Evolutionary conservation across 2,113 vertebrate genomes (phyloP).

Genomic region (Labeo catla): DNA sequence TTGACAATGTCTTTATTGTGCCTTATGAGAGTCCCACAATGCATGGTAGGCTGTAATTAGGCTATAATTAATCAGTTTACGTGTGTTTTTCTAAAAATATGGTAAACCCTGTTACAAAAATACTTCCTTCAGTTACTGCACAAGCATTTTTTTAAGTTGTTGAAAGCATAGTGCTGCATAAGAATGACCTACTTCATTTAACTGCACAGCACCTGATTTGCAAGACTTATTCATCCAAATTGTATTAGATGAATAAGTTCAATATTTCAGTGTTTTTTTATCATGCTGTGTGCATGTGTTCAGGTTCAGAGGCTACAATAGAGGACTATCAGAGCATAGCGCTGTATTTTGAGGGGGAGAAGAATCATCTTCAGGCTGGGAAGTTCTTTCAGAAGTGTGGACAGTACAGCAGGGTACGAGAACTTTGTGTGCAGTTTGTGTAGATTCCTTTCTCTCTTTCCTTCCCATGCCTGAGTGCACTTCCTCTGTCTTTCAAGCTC

Average conservation of each 20-base stretch:
- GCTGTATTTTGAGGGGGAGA: conserved; percentile 94
- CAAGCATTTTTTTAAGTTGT: not conserved
- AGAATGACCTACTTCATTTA: not conserved
- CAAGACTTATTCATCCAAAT: not conserved
- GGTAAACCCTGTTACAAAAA: not conserved
- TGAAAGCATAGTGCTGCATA: not conserved
- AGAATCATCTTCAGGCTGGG: conserved; percentile 93
- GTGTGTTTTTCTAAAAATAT: not conserved
- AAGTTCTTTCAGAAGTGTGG: conserved; percentile 95
- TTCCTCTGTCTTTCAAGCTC: not conserved
- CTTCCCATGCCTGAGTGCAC: not conserved
- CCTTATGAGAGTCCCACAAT: too few species aligned
- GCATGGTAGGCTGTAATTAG: too few species aligned
- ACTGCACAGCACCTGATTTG: not conserved
- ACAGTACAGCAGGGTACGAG: conserved; percentile 88
- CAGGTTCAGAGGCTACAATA: conserved; percentile 86
- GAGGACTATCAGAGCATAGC: conserved; percentile 98
- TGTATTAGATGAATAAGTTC: not conserved
- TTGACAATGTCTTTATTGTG: too few species aligned
- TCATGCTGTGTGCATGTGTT: conserved; percentile 35
- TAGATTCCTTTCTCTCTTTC: not conserved
- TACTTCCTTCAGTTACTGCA: not conserved
- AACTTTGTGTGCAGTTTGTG: not conserved
- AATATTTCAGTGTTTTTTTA: not conserved
- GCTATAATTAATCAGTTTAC: too few species aligned